phyloP scores from a whole-genome alignment of 2,113 vertebrate genomes.

The Nestor notabilis region DNA sequence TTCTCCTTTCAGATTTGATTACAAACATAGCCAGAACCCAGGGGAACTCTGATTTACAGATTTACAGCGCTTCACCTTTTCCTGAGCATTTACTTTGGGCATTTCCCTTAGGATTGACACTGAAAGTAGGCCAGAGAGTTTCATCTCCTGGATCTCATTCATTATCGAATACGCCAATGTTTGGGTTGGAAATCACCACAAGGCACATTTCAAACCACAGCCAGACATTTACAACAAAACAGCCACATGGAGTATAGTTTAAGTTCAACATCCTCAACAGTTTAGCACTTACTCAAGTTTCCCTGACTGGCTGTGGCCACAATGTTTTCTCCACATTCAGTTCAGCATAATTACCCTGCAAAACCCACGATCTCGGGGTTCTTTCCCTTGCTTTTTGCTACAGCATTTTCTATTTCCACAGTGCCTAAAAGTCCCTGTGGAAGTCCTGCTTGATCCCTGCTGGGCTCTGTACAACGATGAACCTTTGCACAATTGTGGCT shows the following conservation, averaged over 20 bases:
- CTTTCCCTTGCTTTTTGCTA: not conserved
- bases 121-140: not conserved
- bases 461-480: not conserved
- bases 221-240: not conserved
- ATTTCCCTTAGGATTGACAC: not conserved
- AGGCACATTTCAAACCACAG: not conserved
- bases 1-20: not conserved
- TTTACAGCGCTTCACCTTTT: not conserved
- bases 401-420: not conserved
- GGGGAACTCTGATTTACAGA: not conserved
- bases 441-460: not conserved
- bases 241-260: accelerated
- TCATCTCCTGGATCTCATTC: not conserved
- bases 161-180: not conserved
- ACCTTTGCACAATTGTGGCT: not conserved
- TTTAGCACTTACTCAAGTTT: constrained; percentile 34
- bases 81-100: not conserved
- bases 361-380: not conserved
- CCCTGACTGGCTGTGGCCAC: not conserved
- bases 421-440: not conserved
- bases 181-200: not conserved
- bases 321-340: not conserved
- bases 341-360: not conserved
- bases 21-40: not conserved
- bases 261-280: not conserved